Base-by-base conservation (phyloP, 2,888 invertebrate species). In the Nephrotoma appendiculata region DNA sequence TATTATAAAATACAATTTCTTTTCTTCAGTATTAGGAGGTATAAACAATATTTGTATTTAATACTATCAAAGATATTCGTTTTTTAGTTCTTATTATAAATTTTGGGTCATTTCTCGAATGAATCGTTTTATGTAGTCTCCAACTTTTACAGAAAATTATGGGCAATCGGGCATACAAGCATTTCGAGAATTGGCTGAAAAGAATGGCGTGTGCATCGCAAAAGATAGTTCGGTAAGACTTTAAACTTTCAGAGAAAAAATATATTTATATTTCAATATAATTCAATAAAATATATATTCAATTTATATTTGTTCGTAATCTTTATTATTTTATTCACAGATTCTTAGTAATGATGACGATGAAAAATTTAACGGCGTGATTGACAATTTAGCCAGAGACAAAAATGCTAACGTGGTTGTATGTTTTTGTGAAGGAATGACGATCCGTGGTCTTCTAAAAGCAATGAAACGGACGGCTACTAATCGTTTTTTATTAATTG, bases 391-490 rank as follows among this genome's bases (percentile, higher is more conserved):
- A 45, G 92, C 92, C 88, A 92, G 92, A 88, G 93, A 93, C 89
- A 89, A 91, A 87, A 91, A 93, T 88, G 93, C 94, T 87, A 90
- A 92, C 57, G 95, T 95, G 7, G 94, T 95, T 86, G 94, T 96
- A 19, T 96, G 96, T 90, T 96, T 96, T 93, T 96, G 96, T 91
- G 95, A 96, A 90, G 96, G 96, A 1, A 92, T 93, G 90, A 95
- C 96, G 1, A 94, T 96, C 87, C 91, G 94, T 87, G 93, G 94
- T 15, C 92, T 96, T 71, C 92, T 95, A 88, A 92, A 92, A 88
- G 95, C 95, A 5, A 93, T 94, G 6, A 91, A 92, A 88, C 91
- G 93, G 83, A 93, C 93, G 88, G 91, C 93, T 87, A 93, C 93
- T 41, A 93, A 93, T 83, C 92, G 93, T 87, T 95, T 94, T 89